Evolutionary conservation across 2,888 invertebrate genomes (phyloP), one percentile per base, ranked within the genome.

Genomic region (Eudemis profundana): DNA sequence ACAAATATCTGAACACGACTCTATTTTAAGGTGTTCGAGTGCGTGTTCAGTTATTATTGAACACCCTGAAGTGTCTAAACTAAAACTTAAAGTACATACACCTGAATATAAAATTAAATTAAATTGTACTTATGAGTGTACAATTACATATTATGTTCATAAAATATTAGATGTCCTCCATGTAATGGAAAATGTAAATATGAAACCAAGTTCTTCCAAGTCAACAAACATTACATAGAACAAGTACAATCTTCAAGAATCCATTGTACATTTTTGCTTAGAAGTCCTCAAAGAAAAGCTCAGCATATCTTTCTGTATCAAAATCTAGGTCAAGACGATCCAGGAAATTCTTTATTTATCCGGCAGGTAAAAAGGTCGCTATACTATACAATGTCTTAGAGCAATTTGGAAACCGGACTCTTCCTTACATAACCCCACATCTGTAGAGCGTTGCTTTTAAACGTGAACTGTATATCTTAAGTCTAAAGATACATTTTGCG

Each of bases 201-300:
- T 33, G 10, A 33, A 33, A 1, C 8, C 2, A 33, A 4, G 33
- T 12, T 33, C 5, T 33, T 33, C 10, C 8, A 7, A 33, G 10
- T 8, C 33, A 33, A 33, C 33, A 33, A 33, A 33, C 7, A 33
- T 33, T 38, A 4, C 21, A 38, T 23, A n/a, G 29, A n/a, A n/a
- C 29, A 14, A 29, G 29, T 1, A 44, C 8, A 3, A 54, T 27
- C 54, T 40, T 44, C 7, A 19, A 56, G 29, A 44, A 29, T 56
- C 29, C 29, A 56, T 56, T 56, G 56, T 29, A 29, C 17, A 44
- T 56, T 56, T 44, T 56, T 40, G 42, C 42, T 54, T 29, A 56
- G 19, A 56, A 3, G 4, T 23, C 17, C 27, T 56, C n/a, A 57
- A 64, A 57, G 57, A 81, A 79, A 73, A 71, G 50, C 42, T 44